Evolutionary conservation across 2,888 invertebrate species (phyloP), one percentile per base, ranked within the genome.

Genomic region (Alitta virens): DNA sequence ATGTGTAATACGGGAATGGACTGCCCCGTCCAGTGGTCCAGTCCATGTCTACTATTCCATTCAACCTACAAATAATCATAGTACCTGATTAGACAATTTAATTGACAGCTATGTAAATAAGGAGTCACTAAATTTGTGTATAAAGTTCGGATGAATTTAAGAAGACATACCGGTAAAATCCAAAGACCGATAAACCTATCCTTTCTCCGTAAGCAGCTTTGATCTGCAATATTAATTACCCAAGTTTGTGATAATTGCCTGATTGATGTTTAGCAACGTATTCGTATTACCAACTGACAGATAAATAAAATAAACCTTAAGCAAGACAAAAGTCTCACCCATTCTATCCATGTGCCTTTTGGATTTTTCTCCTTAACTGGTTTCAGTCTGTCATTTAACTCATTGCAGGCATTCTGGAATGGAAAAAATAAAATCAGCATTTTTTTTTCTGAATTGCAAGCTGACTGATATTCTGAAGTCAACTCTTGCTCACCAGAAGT

Each of bases 401-500:
- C 21, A 18, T 46, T 46, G 46, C 46, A 46, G 7, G 46, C 46
- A 46, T 46, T 46, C 46, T 46, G 46, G 21, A 46, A 16, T 21
- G n/a, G n/a, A 5, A 46, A 46, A 46, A 56, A 52, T 33, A 33
- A 33, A 5, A n/a, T n/a, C n/a, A n/a, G n/a, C n/a, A n/a, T n/a
- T n/a, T n/a, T n/a, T n/a, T n/a, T n/a, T n/a, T n/a, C n/a, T n/a
- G n/a, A n/a, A n/a, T n/a, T n/a, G n/a, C n/a, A n/a, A n/a, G n/a
- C n/a, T n/a, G n/a, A n/a, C n/a, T n/a, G n/a, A n/a, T n/a, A n/a
- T n/a, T n/a, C n/a, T n/a, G n/a, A n/a, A n/a, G n/a, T n/a, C n/a
- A n/a, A n/a, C n/a, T n/a, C n/a, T n/a, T 33, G 5, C 68, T 62
- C 61, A 78, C 78, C 69, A 72, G 56, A 43, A 79, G 68, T 21